Conservation (phyloP, 2,797 vertebrate species). For the Darevskia mixta region DNA sequence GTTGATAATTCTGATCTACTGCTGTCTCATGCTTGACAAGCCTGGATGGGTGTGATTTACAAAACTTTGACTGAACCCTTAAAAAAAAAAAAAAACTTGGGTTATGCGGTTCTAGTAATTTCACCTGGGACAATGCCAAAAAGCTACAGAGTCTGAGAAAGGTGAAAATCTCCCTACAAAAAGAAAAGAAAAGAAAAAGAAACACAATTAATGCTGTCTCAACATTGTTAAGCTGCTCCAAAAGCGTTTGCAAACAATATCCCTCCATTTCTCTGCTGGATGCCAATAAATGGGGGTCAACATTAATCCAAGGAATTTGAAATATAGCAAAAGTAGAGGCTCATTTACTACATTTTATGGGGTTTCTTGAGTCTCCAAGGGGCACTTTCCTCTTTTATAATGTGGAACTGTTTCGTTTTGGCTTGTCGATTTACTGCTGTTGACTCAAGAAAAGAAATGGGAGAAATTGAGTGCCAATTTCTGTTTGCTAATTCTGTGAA, state of each 20-base stretch:
- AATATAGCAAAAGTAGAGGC: conserved; percentile 62
- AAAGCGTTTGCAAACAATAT: conserved; percentile 77
- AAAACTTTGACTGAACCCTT: conserved; percentile 43
- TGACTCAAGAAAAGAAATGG: background rate
- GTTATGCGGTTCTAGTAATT: conserved; percentile 62
- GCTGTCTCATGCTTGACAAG: conserved; percentile 10
- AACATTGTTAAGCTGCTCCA: conserved; percentile 68
- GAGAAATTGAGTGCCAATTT: conserved; percentile 22
- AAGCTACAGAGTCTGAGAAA: conserved; percentile 66
- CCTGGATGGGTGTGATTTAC: conserved; percentile 49
- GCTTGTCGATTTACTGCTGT: background rate
- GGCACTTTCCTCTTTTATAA: conserved; percentile 46
- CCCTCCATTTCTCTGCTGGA: conserved; percentile 64
- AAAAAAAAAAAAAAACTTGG: conserved; percentile 27
- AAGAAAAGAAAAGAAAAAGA: conserved; percentile 5
- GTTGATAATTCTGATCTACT: conserved; percentile 8
- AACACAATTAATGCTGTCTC: conserved; percentile 72
- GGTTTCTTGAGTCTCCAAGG: conserved; percentile 26
- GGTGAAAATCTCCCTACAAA: conserved; percentile 72
- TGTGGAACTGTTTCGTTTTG: conserved; percentile 2
- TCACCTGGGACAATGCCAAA: conserved; percentile 59
- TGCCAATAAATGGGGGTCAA: conserved; percentile 71
- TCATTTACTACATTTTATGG: conserved; percentile 63
- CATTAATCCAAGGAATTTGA: conserved; percentile 67
- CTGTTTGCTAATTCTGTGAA: conserved; percentile 10